Evolutionary conservation across 2,888 invertebrate species (phyloP).

Genomic region (Vandiemenella viatica): DNA sequence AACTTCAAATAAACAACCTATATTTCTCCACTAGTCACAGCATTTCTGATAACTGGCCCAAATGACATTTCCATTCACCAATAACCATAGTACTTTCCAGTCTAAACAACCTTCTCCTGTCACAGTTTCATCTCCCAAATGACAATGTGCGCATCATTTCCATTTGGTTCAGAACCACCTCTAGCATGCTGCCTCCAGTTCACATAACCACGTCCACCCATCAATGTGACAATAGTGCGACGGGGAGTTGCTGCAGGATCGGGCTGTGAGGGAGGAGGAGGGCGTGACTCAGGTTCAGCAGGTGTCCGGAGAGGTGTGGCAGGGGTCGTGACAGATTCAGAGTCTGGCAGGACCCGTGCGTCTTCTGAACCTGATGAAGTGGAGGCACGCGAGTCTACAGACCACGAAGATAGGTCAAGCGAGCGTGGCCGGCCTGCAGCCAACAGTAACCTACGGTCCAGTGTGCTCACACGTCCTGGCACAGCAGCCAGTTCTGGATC

Average conservation of each 20-base stretch:
- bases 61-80: too few relatives aligned
- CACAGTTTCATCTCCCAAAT: constrained; percentile 79
- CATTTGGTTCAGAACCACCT: constrained; percentile 41
- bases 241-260: constrained; percentile 29
- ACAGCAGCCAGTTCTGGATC: constrained; percentile 75
- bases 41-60: too few relatives aligned
- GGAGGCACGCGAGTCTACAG: constrained; percentile 69
- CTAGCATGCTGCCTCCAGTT: constrained; percentile 67
- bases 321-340: too few relatives aligned
- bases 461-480: constrained; percentile 65
- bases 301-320: neutral
- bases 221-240: constrained; percentile 67
- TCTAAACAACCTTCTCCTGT: constrained; percentile 22
- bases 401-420: constrained; percentile 73
- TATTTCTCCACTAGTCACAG: too few relatives aligned
- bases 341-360: constrained; percentile 36
- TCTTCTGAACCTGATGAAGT: constrained; percentile 80
- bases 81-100: neutral
- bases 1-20: too few relatives aligned
- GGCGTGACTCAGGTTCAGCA: neutral
- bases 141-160: constrained; percentile 75
- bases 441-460: constrained; percentile 66
- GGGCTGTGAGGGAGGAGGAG: neutral
- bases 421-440: constrained; percentile 68
- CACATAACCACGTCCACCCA: constrained; percentile 78